Base-by-base conservation (phyloP, 2,113 vertebrate species). In the Zosterops hypoxanthus region DNA sequence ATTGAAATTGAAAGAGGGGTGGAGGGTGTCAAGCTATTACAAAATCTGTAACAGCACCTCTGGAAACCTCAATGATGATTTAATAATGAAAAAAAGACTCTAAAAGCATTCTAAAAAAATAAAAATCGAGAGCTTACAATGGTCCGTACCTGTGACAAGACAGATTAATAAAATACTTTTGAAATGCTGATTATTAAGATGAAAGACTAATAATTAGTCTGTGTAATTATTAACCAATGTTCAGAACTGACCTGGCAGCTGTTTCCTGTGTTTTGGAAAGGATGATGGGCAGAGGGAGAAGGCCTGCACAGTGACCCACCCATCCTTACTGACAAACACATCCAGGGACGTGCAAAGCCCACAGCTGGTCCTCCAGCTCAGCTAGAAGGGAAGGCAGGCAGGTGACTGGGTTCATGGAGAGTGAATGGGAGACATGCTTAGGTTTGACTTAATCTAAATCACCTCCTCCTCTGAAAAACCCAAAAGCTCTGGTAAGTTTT, bases 141-240 rank as follows among this genome's bases (percentile, higher is more conserved):
- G 24, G 29, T 52, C 14, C 6, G 0, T 78, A 93, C 73, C 66
- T 88, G 80, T 79, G 82, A 76, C 28, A 88, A 83, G 55, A 25
- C 18, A 60, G 71, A 88, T 84, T 71, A 88, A 88, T 88, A 94
- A 86, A 94, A 91, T 75, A 53, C 46, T 92, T 94, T 66, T 85
- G 73, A 96, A 96, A 88, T 95, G 77, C 34, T 92, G 79, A 88
- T 86, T 89, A 49, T 82, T 69, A 77, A 63, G 61, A 95, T 86
- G 78, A 84, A 92, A 80, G 65, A 44, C 42, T 80, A 72, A 75
- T 41, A 95, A 88, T 94, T 77, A 92, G 65, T 53, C 50, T 53
- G 21, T 59, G 12, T 70, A 94, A 95, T 90, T 85, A 86, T 59
- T 57, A 87, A 49, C 56, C 34, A 65, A n/a, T 64, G 79, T 94